Evolutionary conservation across 2,797 vertebrate species (phyloP).

Genomic region (Podargus strigoides): DNA sequence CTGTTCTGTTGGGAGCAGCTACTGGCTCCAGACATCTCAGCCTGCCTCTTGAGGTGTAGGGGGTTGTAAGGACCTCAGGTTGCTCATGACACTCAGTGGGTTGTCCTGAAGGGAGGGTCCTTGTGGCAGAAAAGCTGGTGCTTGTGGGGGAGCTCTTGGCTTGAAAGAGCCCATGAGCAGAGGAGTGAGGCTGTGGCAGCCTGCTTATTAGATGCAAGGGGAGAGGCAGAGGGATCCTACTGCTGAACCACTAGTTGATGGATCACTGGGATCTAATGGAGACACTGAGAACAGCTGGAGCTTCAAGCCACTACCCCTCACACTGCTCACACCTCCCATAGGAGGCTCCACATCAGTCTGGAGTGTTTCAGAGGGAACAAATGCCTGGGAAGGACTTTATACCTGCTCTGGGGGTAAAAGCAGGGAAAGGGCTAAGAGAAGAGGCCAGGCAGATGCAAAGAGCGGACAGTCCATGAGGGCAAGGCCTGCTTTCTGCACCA

Average conservation of each 20-base stretch:
- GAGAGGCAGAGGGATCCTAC: background rate
- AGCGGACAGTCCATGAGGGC: background rate
- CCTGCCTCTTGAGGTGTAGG: background rate
- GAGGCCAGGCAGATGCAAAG: background rate
- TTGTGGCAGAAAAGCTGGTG: background rate
- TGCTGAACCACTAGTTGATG: rapidly evolving
- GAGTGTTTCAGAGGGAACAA: background rate
- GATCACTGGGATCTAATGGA: rapidly evolving
- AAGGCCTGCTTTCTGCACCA: background rate
- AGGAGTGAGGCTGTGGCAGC: background rate
- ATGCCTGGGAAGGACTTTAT: background rate
- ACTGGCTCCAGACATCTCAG: background rate
- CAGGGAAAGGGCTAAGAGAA: background rate
- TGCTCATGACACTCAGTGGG: no score
- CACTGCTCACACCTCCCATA: background rate
- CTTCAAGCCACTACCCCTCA: background rate
- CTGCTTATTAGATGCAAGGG: background rate
- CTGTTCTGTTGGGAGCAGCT: background rate
- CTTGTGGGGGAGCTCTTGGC: background rate
- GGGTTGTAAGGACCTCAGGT: background rate
- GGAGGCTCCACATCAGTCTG: background rate
- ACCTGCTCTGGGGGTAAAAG: background rate
- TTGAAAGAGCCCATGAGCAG: background rate
- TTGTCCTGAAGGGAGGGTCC: background rate
- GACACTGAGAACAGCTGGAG: background rate